Base-by-base conservation (phyloP, 1,140 invertebrate genomes). In the Drosophila grimshawi region DNA sequence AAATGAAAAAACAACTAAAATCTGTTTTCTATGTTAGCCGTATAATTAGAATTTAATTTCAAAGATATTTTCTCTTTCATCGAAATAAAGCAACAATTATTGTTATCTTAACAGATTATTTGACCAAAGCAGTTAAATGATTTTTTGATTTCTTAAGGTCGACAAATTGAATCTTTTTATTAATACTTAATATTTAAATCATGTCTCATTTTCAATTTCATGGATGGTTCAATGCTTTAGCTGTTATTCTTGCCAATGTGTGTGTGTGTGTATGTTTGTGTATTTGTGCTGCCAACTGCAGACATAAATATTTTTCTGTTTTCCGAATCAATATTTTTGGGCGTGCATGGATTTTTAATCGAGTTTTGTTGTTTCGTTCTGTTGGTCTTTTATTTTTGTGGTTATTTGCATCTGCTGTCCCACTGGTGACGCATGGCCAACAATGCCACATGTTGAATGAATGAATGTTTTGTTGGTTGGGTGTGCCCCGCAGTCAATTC, bases 281-380 rank as follows among this genome's bases (percentile, higher is more conserved):
- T 46, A 53, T 83, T 59, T 57, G 19, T 37, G 43, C 29, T 52
- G 33, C 6, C 63, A 60, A 55, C 71, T 59, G 67, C 56, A 67
- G 66, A 71, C 65, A 19, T 39, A 32, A 48, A 66, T 70, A 64
- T 62, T 72, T 69, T 68, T 76, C 70, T 74, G n/a, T 76, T 65
- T 51, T 66, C 71, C 49, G 65, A 71, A 70, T 64, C 81, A 85
- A 86, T 81, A 85, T 86, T 75, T 86, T 78, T 75, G 66, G 65
- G 76, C 85, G 85, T 86, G 83, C 73, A 88, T 74, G 73, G 83
- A 77, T 75, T 86, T 83, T 88, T 88, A 86, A 86, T 88, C 89
- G 83, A 86, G 80, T 86, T 86, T 55, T 68, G 43, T 41, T 43
- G 79, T 86, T 86, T 65, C 64, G 37, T 35, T 37, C 41, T 53